phyloP scores from a whole-genome alignment of 2,797 vertebrate species.

The Nothura maculosa region DNA sequence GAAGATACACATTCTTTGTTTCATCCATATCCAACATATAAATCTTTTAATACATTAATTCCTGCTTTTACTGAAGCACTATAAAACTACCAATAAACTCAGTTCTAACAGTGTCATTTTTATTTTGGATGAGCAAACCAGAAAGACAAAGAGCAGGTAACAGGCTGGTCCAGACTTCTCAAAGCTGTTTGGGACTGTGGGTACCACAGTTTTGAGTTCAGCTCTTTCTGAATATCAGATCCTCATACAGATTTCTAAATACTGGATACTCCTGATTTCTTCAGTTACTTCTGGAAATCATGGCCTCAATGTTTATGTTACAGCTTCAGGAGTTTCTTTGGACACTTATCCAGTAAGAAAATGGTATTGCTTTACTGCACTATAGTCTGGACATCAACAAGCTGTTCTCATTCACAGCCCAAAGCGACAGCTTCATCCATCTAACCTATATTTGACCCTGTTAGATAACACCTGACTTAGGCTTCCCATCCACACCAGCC shows the following conservation, averaged over 20 bases:
- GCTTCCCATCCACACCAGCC: constrained; percentile 9
- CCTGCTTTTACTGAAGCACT: constrained; percentile 37
- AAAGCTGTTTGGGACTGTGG: background rate
- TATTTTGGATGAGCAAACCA: constrained; percentile 9
- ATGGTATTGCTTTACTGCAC: background rate
- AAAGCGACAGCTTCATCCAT: background rate
- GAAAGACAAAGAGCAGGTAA: background rate
- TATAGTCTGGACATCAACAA: background rate
- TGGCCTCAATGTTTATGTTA: background rate
- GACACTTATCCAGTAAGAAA: background rate
- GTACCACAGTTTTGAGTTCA: background rate
- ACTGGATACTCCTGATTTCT: background rate
- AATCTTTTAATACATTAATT: constrained; percentile 44
- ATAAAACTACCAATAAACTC: background rate
- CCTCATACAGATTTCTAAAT: background rate
- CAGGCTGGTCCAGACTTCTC: background rate
- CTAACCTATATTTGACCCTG: constrained; percentile 29
- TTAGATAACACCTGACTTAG: constrained; percentile 12
- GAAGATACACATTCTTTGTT: background rate
- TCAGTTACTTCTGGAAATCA: background rate
- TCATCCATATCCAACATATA: background rate
- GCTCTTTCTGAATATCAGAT: background rate
- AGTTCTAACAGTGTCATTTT: background rate
- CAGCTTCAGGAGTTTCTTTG: background rate
- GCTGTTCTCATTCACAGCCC: background rate